Conservation (phyloP, 2,888 invertebrate genomes). For the Ornithoptera alexandrae region DNA sequence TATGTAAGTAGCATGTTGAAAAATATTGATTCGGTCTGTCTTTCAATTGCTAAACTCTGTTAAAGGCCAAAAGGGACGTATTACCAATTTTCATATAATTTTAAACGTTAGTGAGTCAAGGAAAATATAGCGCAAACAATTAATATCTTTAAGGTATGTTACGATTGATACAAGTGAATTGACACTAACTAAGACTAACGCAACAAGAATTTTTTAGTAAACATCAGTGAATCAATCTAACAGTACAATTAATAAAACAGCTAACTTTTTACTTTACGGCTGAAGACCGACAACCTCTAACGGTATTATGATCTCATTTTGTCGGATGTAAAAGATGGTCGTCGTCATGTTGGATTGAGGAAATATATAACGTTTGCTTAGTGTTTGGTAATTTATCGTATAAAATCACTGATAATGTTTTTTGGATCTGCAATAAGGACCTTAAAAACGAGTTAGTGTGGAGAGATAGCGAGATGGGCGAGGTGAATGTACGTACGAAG, state of each 20-base stretch:
- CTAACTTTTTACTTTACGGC: slow-evolving; percentile 49
- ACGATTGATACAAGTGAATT: no score
- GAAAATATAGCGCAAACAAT: no score
- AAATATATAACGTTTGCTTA: background rate
- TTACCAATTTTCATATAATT: no score
- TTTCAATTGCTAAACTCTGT: no score
- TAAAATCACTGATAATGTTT: background rate
- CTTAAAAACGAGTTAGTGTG: slow-evolving; percentile 37
- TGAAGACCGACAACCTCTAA: slow-evolving; percentile 65
- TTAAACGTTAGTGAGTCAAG: no score
- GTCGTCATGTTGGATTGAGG: background rate
- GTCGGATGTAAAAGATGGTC: slow-evolving; percentile 33
- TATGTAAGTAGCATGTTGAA: no score
- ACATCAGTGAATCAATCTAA: slow-evolving; percentile 39
- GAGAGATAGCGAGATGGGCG: slow-evolving; percentile 62
- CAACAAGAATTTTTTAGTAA: slow-evolving; percentile 29
- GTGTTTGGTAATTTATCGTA: background rate
- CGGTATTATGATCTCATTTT: slow-evolving; percentile 67
- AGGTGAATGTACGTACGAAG: slow-evolving; percentile 79
- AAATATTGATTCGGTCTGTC: no score
- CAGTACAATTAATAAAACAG: slow-evolving; percentile 45
- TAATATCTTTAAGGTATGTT: no score
- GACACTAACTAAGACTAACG: background rate
- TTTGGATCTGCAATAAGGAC: slow-evolving; percentile 18
- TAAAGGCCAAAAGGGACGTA: no score